Base-by-base conservation (phyloP, 2,888 invertebrate genomes). In the Volucella inanis region DNA sequence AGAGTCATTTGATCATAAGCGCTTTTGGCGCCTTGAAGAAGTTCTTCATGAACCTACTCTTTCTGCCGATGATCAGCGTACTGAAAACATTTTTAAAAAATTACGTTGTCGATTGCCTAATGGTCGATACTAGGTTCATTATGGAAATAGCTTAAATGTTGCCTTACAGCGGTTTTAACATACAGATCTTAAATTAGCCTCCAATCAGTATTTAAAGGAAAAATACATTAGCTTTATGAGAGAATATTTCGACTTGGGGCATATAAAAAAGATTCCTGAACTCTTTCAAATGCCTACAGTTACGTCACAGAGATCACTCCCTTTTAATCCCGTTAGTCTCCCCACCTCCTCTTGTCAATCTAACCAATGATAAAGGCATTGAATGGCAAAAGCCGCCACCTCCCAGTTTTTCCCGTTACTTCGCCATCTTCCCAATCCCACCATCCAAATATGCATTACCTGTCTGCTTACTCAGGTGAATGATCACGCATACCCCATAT, bases 11-110 rank as follows among this genome's bases (percentile, higher is more conserved):
- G 15, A 61, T 43, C 38, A 54, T 3, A 54, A 67, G 52, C 41
- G 14, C 31, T 68, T 55, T 54, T 68, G 45, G 68, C 43, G 45
- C 8, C 12, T 68, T 12, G 57, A 68, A 9, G 68, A 68, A 68
- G 12, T 68, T 15, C 12, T 45, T 6, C 57, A n/a, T 18, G 18
- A 18, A 18, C 18, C 1, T 22, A 45, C 38, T 31, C 15, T 68
- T 8, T 68, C 68, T 41, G 45, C 57, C 8, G 57, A 68, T 11
- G 68, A 68, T 1, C 68, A 68, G n/a, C 9, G 38, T n/a, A 47
- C 47, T 45, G 68, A 68, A 47, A 47, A 45, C 8, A n/a, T 38
- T 11, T 75, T 41, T 15, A 38, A 38, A 1, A 18, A n/a, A n/a
- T 31, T 54, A 31, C 64, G 64, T 11, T 14, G 14, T 3, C 54